Base-by-base conservation (phyloP, 2,888 invertebrate species). In the Corythucha ciliata region DNA sequence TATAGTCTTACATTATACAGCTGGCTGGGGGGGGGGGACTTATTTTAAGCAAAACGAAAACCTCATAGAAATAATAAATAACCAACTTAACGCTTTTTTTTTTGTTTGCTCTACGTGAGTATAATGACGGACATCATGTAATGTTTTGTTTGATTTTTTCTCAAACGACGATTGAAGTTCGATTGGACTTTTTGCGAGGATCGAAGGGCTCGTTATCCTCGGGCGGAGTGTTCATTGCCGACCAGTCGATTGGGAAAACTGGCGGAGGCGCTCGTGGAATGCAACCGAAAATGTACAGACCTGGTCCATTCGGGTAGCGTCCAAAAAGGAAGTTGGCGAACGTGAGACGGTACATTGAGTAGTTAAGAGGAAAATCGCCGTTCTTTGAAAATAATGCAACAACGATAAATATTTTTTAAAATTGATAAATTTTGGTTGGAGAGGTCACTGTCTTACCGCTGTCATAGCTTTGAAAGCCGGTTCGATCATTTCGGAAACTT, bases 261-360 rank as follows among this genome's bases (percentile, higher is more conserved):
- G 75, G 75, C 24, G 62, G 60, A 32, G 63, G 61, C 16, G 58
- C 56, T 45, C 64, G 57, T 25, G 64, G 64, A 48, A 65, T 65
- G 36, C 64, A 64, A 12, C 82, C 82, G 25, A 83, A 74, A 41
- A 83, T 74, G 73, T 79, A 81, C 62, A 83, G 81, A 1, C 83
- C 83, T 0, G 82, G 81, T 1, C 83, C 83, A 64, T 83, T 82
- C 4, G 83, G 83, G 61, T 79, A 78, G 64, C 80, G 76, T 4
- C 81, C 83, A 67, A 83, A 74, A 57, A 83, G 70, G 73, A 81
- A 83, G 67, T 83, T 83, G 39, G 81, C 77, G 67, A 81, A 83
- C 66, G 80, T 80, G 62, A 81, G 74, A 54, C 80, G 76, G 70
- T 77, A 83, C n/a, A 80, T 76, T 25, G 74, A 72, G 68, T 77